Conservation (phyloP, 1,140 invertebrate genomes). For the Eurosta solidaginis region DNA sequence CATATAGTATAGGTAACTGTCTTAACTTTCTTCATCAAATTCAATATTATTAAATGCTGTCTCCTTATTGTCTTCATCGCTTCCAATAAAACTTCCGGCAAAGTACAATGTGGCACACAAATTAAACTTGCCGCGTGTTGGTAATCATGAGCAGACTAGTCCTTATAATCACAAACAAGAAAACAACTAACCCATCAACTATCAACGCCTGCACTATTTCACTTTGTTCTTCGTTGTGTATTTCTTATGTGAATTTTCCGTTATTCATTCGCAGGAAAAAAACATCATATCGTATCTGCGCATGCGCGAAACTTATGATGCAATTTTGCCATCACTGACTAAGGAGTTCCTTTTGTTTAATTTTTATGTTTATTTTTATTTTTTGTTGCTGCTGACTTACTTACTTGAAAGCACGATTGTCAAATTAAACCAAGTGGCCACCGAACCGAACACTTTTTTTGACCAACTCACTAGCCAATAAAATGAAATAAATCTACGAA, state of each 20-base stretch:
- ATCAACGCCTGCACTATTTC: constrained; percentile 2
- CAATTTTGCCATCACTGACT: neutral
- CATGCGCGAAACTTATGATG: constrained; percentile 2
- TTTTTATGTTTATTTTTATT: neutral
- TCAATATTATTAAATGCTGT: neutral
- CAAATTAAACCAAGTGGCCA: constrained; percentile 9
- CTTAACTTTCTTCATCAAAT: neutral
- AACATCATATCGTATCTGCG: neutral
- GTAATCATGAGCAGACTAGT: constrained; percentile 13
- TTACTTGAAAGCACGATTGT: constrained; percentile 13
- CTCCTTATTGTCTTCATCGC: neutral
- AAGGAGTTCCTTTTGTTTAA: neutral
- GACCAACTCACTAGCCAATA: constrained; percentile 23
- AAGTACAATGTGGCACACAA: neutral
- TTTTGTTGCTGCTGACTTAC: neutral
- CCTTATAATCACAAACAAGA: neutral
- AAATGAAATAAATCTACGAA: constrained; percentile 22
- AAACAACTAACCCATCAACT: constrained; percentile 1
- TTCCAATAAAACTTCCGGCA: neutral
- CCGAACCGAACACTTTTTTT: neutral
- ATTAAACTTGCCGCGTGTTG: constrained; percentile 6
- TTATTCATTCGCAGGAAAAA: neutral
- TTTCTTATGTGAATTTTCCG: neutral
- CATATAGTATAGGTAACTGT: no score
- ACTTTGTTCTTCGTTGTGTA: neutral